A percentile compares a stretch with the other conserved stretches of the same genome.
These are phyloP conservation scores for Mamestra brassicae DNA, from an alignment of 2,888 invertebrate species.

Conservation along the genomic window DNA sequence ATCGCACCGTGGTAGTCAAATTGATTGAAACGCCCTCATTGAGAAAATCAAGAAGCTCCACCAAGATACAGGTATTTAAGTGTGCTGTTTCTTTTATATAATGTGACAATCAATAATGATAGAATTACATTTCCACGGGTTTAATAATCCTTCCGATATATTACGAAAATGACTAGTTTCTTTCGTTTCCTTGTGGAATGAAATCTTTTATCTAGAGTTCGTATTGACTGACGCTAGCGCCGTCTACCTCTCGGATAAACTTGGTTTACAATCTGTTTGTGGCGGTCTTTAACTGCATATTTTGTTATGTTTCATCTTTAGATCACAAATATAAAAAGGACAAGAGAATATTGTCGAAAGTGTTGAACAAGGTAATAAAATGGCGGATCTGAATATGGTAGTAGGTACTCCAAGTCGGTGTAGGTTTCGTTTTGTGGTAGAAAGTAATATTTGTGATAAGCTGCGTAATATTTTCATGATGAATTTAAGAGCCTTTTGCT, in stretches of 20 bases:
- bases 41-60: conserved; percentile 81
- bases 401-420: not conserved
- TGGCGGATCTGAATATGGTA: conserved; percentile 61
- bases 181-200: conserved; percentile 52
- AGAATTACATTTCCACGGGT: conserved; percentile 14
- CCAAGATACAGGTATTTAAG: conserved; percentile 63
- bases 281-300: conserved; percentile 78
- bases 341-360: conserved; percentile 34
- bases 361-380: conserved; percentile 63
- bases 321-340: not conserved
- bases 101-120: conserved; percentile 5
- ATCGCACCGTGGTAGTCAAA: conserved; percentile 74
- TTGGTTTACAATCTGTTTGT: conserved; percentile 74
- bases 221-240: conserved; percentile 84
- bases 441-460: not conserved
- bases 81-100: conserved; percentile 35
- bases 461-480: not conserved
- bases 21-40: conserved; percentile 88
- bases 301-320: conserved; percentile 37
- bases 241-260: conserved; percentile 75
- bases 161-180: conserved; percentile 58
- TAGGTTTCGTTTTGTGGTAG: conserved; percentile 7
- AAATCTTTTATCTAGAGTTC: conserved; percentile 40
- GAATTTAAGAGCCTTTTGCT: not conserved
- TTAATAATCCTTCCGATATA: conserved; percentile 35